These are phyloP conservation scores for Vicugna pacos DNA, from an alignment of 2,113 vertebrate genomes.

Conservation along the genomic window DNA sequence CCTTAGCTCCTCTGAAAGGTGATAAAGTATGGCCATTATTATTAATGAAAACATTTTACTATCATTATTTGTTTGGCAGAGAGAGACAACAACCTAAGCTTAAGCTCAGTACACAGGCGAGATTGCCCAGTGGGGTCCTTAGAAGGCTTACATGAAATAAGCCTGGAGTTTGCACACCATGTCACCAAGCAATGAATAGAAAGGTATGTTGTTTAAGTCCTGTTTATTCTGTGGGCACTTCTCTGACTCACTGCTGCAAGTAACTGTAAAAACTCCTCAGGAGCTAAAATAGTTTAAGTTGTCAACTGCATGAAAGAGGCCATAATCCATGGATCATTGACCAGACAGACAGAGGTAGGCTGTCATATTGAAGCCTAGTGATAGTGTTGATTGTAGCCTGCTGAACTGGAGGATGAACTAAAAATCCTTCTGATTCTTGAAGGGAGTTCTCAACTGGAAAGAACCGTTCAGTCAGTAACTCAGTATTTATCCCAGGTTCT, in stretches of 20 bases:
- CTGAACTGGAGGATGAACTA: not conserved
- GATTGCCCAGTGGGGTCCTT: not conserved
- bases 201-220: not conserved
- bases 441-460: not conserved
- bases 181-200: not conserved
- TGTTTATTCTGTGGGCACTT: not conserved
- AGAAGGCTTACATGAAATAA: not conserved
- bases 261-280: not conserved
- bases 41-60: not conserved
- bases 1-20: not conserved
- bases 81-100: not conserved
- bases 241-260: not conserved
- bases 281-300: not conserved
- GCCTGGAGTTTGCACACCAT: not conserved
- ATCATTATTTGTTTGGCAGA: constrained; percentile 3
- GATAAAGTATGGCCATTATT: not conserved
- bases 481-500: not conserved
- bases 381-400: not conserved
- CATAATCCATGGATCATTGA: not conserved
- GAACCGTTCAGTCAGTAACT: not conserved
- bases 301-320: not conserved
- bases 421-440: constrained; percentile 10
- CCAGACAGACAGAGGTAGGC: not conserved
- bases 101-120: not conserved
- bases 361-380: not conserved